Percentiles rank a stretch among this genome's conserved stretches.
Conservation (phyloP, 1,140 invertebrate genomes). For the Teleogryllus occipitalis region DNA sequence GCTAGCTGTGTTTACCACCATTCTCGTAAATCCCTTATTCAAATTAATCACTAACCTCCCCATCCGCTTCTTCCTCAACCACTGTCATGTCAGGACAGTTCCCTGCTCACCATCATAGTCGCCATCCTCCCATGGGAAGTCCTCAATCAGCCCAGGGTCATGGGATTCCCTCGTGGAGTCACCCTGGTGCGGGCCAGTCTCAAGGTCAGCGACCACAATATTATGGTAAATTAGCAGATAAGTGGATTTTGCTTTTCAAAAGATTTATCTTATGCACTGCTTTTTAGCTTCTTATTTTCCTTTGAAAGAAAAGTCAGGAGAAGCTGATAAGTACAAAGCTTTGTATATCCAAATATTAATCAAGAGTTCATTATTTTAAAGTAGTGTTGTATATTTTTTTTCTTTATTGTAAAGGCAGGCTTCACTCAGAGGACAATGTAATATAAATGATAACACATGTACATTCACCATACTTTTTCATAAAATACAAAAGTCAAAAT, state of each 20-base stretch:
- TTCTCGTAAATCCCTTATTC: conserved; percentile 12
- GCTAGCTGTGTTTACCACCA: neutral
- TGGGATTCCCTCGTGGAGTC: conserved; percentile 14
- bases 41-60: conserved; percentile 10
- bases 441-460: too few species aligned
- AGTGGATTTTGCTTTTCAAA: too few species aligned
- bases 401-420: too few species aligned
- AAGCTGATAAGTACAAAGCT: neutral
- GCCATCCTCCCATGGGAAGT: conserved; percentile 14
- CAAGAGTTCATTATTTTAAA: neutral
- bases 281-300: too few species aligned
- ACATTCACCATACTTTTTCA: too few species aligned
- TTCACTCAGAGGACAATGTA: too few species aligned
- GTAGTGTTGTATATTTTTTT: neutral
- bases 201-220: too few species aligned
- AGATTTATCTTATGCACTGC: too few species aligned
- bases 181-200: conserved; percentile 11
- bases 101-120: conserved; percentile 20
- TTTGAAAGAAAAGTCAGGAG: too few species aligned
- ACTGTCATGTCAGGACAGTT: conserved; percentile 21
- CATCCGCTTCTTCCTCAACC: neutral
- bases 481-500: too few species aligned
- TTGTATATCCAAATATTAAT: neutral
- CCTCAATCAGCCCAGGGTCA: conserved; percentile 13
- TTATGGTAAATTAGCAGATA: too few species aligned